A percentile compares a stretch with the other conserved stretches of the same genome.
Evolutionary conservation across 1,140 invertebrate genomes (phyloP).

Genomic region (Calliopsis andreniformis): DNA sequence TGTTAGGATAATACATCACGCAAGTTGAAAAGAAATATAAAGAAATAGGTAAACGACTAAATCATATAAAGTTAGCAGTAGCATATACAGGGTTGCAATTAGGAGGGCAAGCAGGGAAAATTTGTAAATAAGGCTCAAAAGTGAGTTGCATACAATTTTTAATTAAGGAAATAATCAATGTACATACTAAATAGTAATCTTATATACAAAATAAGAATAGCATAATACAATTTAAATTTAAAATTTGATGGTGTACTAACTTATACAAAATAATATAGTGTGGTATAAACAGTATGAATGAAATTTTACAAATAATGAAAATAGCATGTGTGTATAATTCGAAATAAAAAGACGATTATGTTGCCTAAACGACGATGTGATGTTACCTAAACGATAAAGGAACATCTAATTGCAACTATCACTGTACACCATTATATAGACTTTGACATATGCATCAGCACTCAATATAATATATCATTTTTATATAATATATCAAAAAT

Average conservation of each 20-base stretch:
- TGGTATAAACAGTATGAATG: slow-evolving; percentile 17
- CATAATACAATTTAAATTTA: slow-evolving; percentile 66
- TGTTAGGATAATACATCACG: slow-evolving; percentile 49
- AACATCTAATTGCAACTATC: slow-evolving; percentile 3
- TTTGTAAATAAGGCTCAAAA: slow-evolving; percentile 78
- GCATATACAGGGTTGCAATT: slow-evolving; percentile 60
- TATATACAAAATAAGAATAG: slow-evolving; percentile 77
- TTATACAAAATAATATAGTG: slow-evolving; percentile 59
- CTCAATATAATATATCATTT: slow-evolving; percentile 9
- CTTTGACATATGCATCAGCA: background rate
- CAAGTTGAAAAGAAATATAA: slow-evolving; percentile 33
- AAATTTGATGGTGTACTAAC: slow-evolving; percentile 60
- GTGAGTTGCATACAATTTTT: slow-evolving; percentile 78
- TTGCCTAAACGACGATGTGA: too few relatives aligned
- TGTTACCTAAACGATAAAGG: slow-evolving; percentile 18
- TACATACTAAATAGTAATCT: slow-evolving; percentile 79
- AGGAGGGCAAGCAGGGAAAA: slow-evolving; percentile 72
- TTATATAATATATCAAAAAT: slow-evolving; percentile 5
- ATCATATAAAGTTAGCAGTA: slow-evolving; percentile 57
- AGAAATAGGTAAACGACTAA: slow-evolving; percentile 47
- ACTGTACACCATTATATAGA: slow-evolving; percentile 11
- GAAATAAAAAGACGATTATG: slow-evolving; percentile 43
- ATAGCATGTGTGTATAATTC: slow-evolving; percentile 14
- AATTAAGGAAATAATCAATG: slow-evolving; percentile 76
- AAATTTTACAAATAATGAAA: slow-evolving; percentile 35